Percentiles rank a stretch among this genome's conserved stretches.
These are phyloP conservation scores for Chrysemys picta DNA, from an alignment of 2,113 vertebrate species.

Conservation along the genomic window DNA sequence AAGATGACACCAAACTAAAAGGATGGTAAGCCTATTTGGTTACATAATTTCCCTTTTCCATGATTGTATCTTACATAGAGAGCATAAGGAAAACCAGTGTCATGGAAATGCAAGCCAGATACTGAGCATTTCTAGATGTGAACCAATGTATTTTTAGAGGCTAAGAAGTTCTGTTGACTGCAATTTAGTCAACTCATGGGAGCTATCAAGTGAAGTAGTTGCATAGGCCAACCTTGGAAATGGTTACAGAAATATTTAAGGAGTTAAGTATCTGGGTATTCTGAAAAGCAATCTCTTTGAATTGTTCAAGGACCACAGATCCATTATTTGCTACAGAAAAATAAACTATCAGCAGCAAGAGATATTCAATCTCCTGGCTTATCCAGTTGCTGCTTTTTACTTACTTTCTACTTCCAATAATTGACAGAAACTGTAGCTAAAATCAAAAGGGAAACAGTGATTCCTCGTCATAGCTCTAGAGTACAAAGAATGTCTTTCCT, in stretches of 20 bases:
- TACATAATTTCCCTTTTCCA: background rate
- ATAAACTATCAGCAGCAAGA: background rate
- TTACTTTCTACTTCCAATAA: background rate
- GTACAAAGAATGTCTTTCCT: background rate
- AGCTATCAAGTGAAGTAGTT: constrained; percentile 42
- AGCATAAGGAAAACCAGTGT: background rate
- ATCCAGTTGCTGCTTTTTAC: background rate
- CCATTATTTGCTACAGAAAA: background rate
- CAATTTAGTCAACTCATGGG: constrained; percentile 7
- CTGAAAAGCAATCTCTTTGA: background rate
- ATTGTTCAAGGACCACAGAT: constrained; percentile 5
- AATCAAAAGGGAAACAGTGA: background rate
- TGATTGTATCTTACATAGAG: background rate
- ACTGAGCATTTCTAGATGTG: background rate
- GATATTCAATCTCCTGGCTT: background rate
- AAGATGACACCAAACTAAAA: background rate
- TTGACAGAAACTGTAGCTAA: background rate
- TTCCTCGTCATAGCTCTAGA: background rate
- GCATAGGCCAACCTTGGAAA: constrained; percentile 1
- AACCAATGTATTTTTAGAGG: constrained; percentile 25
- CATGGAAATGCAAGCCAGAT: constrained; percentile 33
- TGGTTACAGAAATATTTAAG: constrained; percentile 40
- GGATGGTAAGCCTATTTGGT: background rate
- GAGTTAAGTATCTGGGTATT: constrained; percentile 36
- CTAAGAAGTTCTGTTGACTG: background rate